These are phyloP conservation scores for Calliopsis andreniformis DNA, from an alignment of 1,140 invertebrate species.

Conservation along the genomic window DNA sequence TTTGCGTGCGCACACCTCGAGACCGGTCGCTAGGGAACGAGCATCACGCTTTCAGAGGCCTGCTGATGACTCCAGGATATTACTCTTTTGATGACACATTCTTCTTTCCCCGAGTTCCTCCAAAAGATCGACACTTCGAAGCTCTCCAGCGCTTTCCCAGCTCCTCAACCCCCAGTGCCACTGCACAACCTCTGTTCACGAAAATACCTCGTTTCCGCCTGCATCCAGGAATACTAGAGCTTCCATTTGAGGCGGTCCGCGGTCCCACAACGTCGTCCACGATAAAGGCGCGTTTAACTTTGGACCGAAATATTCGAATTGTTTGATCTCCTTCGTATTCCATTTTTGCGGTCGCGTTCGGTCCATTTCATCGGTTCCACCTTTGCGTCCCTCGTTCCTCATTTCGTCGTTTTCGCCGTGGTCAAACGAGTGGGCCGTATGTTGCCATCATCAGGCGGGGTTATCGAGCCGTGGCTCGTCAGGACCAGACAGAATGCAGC, in stretches of 20 bases:
- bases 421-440: conserved; percentile 41
- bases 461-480: conserved; percentile 50
- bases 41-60: neutral
- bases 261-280: neutral
- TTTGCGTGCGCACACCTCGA: neutral
- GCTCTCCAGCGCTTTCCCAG: too few relatives aligned
- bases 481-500: conserved; percentile 49
- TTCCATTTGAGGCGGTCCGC: neutral
- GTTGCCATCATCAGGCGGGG: conserved; percentile 14
- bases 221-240: too few relatives aligned
- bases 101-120: too few relatives aligned
- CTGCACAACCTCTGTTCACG: too few relatives aligned
- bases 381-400: neutral
- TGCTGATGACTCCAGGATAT: too few relatives aligned
- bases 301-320: conserved; percentile 35
- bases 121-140: too few relatives aligned
- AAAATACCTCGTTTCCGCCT: too few relatives aligned
- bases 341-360: conserved; percentile 29
- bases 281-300: conserved; percentile 16
- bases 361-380: conserved; percentile 34
- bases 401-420: neutral
- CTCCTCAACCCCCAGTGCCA: too few relatives aligned
- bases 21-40: neutral
- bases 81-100: too few relatives aligned
- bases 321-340: conserved; percentile 29